Evolutionary conservation across 1,140 invertebrate species (phyloP).

Genomic region (Aphaenogaster ashmeadi): DNA sequence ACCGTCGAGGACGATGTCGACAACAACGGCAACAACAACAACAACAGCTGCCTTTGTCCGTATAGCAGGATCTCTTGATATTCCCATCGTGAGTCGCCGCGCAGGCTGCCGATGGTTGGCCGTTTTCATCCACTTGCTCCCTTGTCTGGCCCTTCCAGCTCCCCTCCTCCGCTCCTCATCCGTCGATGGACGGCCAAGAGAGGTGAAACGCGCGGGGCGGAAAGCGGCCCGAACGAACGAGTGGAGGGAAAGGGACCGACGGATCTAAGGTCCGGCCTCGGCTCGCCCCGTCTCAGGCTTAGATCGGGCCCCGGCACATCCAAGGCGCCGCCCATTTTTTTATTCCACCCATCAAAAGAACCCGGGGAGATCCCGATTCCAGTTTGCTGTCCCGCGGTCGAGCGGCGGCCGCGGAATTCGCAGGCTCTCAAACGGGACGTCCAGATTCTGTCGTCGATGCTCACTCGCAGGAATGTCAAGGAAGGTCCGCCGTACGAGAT

Average conservation of each 20-base stretch:
- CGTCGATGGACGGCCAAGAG: conserved; percentile 10
- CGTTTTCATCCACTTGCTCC: conserved; percentile 70
- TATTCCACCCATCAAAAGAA: conserved; percentile 76
- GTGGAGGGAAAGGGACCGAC: conserved; percentile 70
- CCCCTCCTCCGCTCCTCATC: background rate
- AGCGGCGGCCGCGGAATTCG: conserved; percentile 69
- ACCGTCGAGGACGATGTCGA: conserved; percentile 65
- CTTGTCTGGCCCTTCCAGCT: conserved; percentile 53
- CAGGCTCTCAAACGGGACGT: conserved; percentile 49
- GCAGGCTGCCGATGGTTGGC: conserved; percentile 79
- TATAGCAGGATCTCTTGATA: conserved; percentile 80
- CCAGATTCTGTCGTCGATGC: conserved; percentile 67
- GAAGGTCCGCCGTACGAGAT: conserved; percentile 56
- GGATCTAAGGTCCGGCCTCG: conserved; percentile 80
- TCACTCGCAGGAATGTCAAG: conserved; percentile 66
- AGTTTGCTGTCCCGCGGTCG: background rate
- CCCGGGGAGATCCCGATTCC: conserved; percentile 35
- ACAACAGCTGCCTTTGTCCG: conserved; percentile 66
- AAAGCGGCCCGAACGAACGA: conserved; percentile 2
- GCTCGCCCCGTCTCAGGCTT: conserved; percentile 68
- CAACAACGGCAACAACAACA: conserved; percentile 60
- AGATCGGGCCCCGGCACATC: conserved; percentile 77
- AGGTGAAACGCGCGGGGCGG: conserved; percentile 32
- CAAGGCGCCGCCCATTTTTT: conserved; percentile 86
- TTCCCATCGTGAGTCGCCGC: conserved; percentile 81